Evolutionary conservation across 2,797 vertebrate species (phyloP), one percentile per base, ranked within the genome.

Genomic region (Rhinella marina): DNA sequence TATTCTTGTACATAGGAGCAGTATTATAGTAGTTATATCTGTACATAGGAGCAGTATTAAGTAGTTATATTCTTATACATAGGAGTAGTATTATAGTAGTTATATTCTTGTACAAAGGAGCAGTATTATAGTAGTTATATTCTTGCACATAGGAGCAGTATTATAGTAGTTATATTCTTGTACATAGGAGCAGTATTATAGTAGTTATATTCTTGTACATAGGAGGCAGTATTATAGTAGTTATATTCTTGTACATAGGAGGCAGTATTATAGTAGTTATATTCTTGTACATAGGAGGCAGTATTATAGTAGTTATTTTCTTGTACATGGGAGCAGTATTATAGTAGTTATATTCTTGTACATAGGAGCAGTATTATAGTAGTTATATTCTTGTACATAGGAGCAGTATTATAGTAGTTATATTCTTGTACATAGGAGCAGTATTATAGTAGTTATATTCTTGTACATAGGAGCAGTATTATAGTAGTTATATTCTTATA

Each of bases 331-430:
- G 23, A 6, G 64, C 64, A 66, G 64, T 66, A 27, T 66, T 66
- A 66, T 66, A 66, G 64, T 66, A 27, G 64, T 66, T 66, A 66
- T 66, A 27, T 66, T 66, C 64, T 25, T 66, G 64, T 66, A 66
- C 17, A 66, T 66, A 66, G 64, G 64, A 27, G 62, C 17, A 61
- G 59, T 61, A 61, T 61, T 61, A 61, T 61, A 61, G 59, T 61
- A 61, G 59, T 61, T 61, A 61, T 61, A 61, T 61, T 61, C 59
- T 23, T 61, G 59, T 61, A 61, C 19, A 61, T 23, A 61, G 59
- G 59, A 9, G 59, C 17, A 61, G 59, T 61, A 61, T 61, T 61
- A 61, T 61, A 61, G 59, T 61, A 61, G 59, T 61, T 61, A 61
- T 61, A 61, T 61, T 61, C 59, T 57, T 57, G 56, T 57, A 57